A percentile compares a stretch with the other conserved stretches of the same genome.
Evolutionary conservation across 2,888 invertebrate genomes (phyloP).

Genomic region (Pammene aurita): DNA sequence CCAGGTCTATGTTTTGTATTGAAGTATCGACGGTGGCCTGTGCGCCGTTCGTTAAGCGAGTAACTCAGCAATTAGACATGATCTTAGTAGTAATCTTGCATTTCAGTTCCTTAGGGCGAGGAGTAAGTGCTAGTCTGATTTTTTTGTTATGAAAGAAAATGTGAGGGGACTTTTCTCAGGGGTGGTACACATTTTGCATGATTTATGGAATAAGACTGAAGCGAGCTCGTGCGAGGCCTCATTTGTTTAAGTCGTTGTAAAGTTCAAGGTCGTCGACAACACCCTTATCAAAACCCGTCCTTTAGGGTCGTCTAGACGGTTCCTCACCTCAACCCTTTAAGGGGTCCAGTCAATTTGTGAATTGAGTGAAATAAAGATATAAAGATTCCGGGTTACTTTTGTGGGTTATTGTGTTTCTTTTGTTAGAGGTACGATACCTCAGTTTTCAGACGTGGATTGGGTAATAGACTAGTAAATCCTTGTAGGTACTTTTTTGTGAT

Average conservation of each 20-base stretch:
- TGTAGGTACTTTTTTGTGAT: slow-evolving; percentile 1
- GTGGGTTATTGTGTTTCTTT: slow-evolving; percentile 16
- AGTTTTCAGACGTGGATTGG: slow-evolving; percentile 10
- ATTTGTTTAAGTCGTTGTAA: slow-evolving; percentile 77
- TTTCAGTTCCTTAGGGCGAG: slow-evolving; percentile 33
- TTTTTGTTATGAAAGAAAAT: slow-evolving; percentile 59
- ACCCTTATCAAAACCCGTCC: slow-evolving; percentile 79
- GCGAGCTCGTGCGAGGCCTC: slow-evolving; percentile 56
- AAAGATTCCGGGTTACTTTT: slow-evolving; percentile 26
- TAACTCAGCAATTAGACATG: slow-evolving; percentile 18
- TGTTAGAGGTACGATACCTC: neutral
- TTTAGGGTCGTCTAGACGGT: slow-evolving; percentile 80
- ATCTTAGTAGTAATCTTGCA: slow-evolving; percentile 17
- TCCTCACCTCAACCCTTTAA: slow-evolving; percentile 78
- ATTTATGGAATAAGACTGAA: slow-evolving; percentile 50
- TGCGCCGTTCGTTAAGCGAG: slow-evolving; percentile 11
- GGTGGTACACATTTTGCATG: slow-evolving; percentile 47
- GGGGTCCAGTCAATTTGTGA: slow-evolving; percentile 71
- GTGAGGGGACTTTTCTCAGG: slow-evolving; percentile 52
- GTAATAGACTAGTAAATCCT: slow-evolving; percentile 8
- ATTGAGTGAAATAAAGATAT: slow-evolving; percentile 54
- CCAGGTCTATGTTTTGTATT: slow-evolving; percentile 66
- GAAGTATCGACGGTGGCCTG: slow-evolving; percentile 58
- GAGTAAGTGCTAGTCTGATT: slow-evolving; percentile 57
- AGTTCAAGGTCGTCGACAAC: slow-evolving; percentile 79